Percentiles rank a stretch among this genome's conserved stretches.
Conservation (phyloP, 2,113 vertebrate species). For the Zosterops lateralis region DNA sequence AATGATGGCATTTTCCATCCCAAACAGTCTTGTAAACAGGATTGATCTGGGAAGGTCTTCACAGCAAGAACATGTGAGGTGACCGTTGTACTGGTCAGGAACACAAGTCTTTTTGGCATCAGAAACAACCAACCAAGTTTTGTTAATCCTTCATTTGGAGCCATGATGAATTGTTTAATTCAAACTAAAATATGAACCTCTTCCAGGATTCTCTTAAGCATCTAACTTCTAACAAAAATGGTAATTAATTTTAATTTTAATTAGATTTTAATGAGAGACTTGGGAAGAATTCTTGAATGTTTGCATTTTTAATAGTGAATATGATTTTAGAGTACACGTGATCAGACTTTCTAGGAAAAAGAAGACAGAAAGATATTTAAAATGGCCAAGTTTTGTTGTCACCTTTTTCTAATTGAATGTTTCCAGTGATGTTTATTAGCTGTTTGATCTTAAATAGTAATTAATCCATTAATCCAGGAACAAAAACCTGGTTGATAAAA, state of each 20-base stretch:
- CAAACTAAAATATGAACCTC: neutral
- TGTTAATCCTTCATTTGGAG: constrained; percentile 7
- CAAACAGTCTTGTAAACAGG: neutral
- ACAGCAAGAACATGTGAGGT: neutral
- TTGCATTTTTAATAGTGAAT: constrained; percentile 41
- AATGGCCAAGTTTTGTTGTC: neutral
- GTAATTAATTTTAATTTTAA: constrained; percentile 60
- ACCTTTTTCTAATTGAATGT: neutral
- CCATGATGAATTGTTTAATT: neutral
- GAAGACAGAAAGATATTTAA: neutral
- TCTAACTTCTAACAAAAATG: constrained; percentile 51
- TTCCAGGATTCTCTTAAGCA: constrained; percentile 12
- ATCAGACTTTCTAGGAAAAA: constrained; percentile 30
- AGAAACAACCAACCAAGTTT: neutral
- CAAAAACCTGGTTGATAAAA: neutral
- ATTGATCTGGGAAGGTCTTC: neutral
- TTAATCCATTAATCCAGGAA: neutral
- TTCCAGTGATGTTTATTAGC: neutral
- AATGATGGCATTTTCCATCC: neutral
- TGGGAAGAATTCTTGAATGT: constrained; percentile 40
- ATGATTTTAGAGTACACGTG: neutral
- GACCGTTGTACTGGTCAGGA: neutral
- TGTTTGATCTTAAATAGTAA: neutral
- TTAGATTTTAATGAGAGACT: constrained; percentile 43
- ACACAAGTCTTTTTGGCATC: neutral